Conservation (phyloP, 2,888 invertebrate genomes). For the Perdita meconis region DNA sequence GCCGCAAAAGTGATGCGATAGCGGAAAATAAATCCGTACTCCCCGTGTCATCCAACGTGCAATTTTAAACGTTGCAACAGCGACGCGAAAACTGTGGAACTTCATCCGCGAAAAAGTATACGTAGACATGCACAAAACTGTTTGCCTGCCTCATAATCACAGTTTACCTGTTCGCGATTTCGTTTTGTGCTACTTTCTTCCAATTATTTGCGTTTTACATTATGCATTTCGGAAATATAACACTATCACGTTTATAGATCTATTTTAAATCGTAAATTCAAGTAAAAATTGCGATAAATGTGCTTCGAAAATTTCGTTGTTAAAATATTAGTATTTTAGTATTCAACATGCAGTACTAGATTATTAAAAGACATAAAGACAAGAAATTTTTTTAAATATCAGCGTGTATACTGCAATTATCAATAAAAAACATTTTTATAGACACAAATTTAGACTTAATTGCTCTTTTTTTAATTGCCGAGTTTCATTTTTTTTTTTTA, state of each 20-base stretch:
- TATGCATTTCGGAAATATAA: neutral
- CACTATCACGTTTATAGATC: too few relatives aligned
- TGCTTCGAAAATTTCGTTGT: too few relatives aligned
- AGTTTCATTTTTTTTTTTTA: too few relatives aligned
- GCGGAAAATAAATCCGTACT: slow-evolving; percentile 73
- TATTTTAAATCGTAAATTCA: too few relatives aligned
- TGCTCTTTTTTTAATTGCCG: slow-evolving; percentile 30
- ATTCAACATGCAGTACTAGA: too few relatives aligned
- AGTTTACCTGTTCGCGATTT: slow-evolving; percentile 13
- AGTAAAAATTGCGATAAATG: too few relatives aligned
- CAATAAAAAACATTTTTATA: slow-evolving; percentile 46
- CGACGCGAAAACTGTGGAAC: slow-evolving; percentile 54
- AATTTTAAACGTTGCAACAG: slow-evolving; percentile 74
- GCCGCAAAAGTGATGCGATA: slow-evolving; percentile 43
- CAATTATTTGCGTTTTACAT: neutral
- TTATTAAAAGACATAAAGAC: too few relatives aligned
- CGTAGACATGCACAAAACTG: slow-evolving; percentile 19
- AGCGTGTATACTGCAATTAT: slow-evolving; percentile 1
- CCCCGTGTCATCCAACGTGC: slow-evolving; percentile 64
- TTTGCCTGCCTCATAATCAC: slow-evolving; percentile 19
- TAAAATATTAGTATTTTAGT: too few relatives aligned
- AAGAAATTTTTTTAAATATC: too few relatives aligned
- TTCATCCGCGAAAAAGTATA: slow-evolving; percentile 58
- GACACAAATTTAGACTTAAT: too few relatives aligned
- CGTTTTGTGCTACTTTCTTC: slow-evolving; percentile 10